Conservation (phyloP, 2,797 vertebrate species). For the Neopelma chrysocephalum region DNA sequence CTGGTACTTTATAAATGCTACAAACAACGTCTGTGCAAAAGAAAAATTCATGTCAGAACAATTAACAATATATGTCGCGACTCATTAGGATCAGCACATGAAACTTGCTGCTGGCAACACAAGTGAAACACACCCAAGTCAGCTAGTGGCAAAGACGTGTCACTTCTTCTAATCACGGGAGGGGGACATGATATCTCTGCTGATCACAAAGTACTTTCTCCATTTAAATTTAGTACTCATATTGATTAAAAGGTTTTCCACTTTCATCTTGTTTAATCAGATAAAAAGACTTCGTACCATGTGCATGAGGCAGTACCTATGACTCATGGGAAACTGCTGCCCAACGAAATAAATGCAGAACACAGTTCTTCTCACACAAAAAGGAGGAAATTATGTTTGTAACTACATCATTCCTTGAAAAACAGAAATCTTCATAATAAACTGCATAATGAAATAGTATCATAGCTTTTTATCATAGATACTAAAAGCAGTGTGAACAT, state of each 20-base stretch:
- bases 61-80: conserved; percentile 71
- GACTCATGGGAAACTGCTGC: background rate
- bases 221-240: conserved; percentile 55
- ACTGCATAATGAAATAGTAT: background rate
- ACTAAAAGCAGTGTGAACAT: background rate
- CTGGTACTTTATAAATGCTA: background rate
- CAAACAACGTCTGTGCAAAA: conserved; percentile 19
- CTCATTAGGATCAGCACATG: conserved; percentile 54
- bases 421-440: background rate
- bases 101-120: conserved; percentile 47
- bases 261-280: conserved; percentile 29
- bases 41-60: conserved; percentile 67
- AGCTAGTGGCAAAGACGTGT: conserved; percentile 66
- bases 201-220: conserved; percentile 24
- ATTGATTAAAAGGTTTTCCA: conserved; percentile 28
- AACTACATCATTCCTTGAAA: background rate
- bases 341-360: background rate
- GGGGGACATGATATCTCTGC: background rate
- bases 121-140: conserved; percentile 19
- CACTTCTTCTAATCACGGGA: conserved; percentile 31
- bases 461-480: background rate
- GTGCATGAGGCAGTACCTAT: background rate
- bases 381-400: background rate
- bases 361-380: background rate
- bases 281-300: background rate